phyloP scores from a whole-genome alignment of 2,797 vertebrate species.

The Geotrypetes seraphini region DNA sequence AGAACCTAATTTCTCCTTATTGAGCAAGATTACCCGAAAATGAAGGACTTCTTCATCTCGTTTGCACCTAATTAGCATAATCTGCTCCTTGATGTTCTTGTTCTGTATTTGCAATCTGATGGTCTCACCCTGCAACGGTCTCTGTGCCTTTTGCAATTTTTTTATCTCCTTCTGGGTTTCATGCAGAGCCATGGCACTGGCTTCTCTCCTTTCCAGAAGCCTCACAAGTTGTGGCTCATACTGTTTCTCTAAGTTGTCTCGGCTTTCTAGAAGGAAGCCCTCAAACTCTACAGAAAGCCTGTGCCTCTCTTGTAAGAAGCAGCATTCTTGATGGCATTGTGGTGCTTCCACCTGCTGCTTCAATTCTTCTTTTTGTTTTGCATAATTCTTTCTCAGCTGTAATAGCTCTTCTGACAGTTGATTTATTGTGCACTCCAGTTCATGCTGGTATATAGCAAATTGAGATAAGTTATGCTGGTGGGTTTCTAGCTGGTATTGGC shows the following conservation, averaged over 20 bases:
- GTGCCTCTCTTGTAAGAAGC: conserved; percentile 68
- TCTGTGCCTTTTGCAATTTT: conserved; percentile 56
- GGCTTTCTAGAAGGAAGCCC: conserved; percentile 60
- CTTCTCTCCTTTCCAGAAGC: conserved; percentile 63
- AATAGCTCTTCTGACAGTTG: conserved; percentile 56
- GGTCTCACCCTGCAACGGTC: conserved; percentile 61
- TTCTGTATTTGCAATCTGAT: conserved; percentile 60
- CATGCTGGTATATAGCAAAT: conserved; percentile 41
- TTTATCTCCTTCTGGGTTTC: conserved; percentile 57
- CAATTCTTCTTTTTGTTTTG: conserved; percentile 53
- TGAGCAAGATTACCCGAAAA: conserved; percentile 77
- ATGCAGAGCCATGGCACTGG: conserved; percentile 59
- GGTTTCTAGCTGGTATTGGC: conserved; percentile 68
- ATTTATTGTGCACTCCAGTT: conserved; percentile 51
- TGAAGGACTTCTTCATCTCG: conserved; percentile 56
- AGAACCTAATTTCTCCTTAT: too few relatives aligned
- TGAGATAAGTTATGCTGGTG: conserved; percentile 70
- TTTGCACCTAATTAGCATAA: conserved; percentile 60
- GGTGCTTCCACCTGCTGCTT: conserved; percentile 39
- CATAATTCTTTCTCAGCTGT: conserved; percentile 51
- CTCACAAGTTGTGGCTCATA: conserved; percentile 73
- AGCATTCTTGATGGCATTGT: conserved; percentile 46
- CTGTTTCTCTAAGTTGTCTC: conserved; percentile 61
- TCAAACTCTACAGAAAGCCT: conserved; percentile 67
- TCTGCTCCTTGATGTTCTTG: conserved; percentile 63